Evolutionary conservation across 2,113 vertebrate species (phyloP), one percentile per base, ranked within the genome.

Genomic region (Nesogale talazaci): DNA sequence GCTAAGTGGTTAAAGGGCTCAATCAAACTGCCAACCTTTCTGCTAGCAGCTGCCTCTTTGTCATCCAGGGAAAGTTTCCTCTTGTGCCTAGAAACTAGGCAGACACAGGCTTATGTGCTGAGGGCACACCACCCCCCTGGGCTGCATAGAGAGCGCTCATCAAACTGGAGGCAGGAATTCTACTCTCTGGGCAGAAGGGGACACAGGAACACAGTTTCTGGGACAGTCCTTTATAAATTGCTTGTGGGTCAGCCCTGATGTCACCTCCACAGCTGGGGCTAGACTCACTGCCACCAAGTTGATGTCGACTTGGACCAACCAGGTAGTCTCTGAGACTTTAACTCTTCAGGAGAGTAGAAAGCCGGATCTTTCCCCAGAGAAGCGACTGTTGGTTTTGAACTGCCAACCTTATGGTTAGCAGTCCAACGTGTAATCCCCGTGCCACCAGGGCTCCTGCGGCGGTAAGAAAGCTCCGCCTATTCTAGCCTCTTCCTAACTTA

Each of bases 401-500:
- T 52, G 46, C 46, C 46, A 12, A 52, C 46, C 46, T 52, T 52
- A 52, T 52, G 46, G 46, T 52, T 52, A 52, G 46, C 46, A 52
- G 46, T 12, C 46, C 46, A 52, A 52, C 46, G 10, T 52, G 46
- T 52, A 52, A 52, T 52, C 46, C 46, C 46, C 46, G 14, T 52
- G 46, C 46, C 46, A 52, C 46, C 46, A 52, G 46, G 46, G 46
- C 46, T 11, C 46, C 46, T 12, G 14, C 46, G 14, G 46, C 14
- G 46, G 46, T 52, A 52, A 52, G 70, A 87, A 74, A 77, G 46
- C 2, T 22, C n/a, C 31, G 67, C 20, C 63, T 69, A 11, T 74
- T 92, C 40, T n/a, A 52, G 88, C 20, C 20, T 88, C 14, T 83
- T 91, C 42, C 31, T 86, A 83, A 92, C 27, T 87, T 72, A 83